Evolutionary conservation across 2,797 vertebrate species (phyloP).

Genomic region (Sciurus vulgaris): DNA sequence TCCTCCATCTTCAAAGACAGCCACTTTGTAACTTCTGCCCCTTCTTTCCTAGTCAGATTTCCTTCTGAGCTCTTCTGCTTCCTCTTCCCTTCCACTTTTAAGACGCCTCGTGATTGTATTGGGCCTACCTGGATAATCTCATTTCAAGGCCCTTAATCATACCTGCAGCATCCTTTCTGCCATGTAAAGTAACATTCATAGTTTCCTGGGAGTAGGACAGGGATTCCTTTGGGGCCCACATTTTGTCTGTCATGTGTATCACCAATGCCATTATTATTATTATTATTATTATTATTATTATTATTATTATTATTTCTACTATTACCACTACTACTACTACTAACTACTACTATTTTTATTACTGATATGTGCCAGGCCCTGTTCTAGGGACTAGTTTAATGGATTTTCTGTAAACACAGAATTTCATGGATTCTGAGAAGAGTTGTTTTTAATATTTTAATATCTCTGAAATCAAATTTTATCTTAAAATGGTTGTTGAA

Average conservation of each 20-base stretch:
- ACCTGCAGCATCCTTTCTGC: not conserved
- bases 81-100: not conserved
- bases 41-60: not conserved
- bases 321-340: not conserved
- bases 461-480: not conserved
- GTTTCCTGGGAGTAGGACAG: not conserved
- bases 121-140: not conserved
- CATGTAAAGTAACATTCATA: not conserved
- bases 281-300: not conserved
- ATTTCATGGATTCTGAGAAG: not conserved
- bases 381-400: constrained; percentile 26
- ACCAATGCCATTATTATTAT: not conserved
- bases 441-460: not conserved
- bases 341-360: not conserved
- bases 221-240: not conserved
- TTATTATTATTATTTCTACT: not conserved
- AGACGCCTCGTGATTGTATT: not conserved
- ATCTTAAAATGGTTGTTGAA: not conserved
- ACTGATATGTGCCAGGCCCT: not conserved
- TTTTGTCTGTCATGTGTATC: not conserved
- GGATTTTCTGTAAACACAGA: not conserved
- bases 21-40: not conserved
- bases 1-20: not conserved
- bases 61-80: not conserved
- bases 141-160: not conserved